These are phyloP conservation scores for Frankliniella intonsa DNA, from an alignment of 2,888 invertebrate genomes.

Conservation along the genomic window DNA sequence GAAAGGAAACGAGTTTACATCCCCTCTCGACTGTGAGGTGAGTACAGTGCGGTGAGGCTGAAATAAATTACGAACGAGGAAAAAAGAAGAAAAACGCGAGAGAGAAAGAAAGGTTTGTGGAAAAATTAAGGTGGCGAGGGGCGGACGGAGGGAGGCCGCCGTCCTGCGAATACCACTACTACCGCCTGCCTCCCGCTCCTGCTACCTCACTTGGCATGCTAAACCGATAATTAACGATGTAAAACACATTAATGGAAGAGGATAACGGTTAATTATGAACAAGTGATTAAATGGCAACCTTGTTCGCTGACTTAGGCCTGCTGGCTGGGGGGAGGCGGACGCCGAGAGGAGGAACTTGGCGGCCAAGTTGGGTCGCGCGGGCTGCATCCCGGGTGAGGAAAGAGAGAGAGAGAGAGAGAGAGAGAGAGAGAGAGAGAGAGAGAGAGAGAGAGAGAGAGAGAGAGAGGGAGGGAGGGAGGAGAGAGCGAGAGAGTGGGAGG, in stretches of 20 bases:
- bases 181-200: not conserved
- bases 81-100: too few species aligned
- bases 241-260: not conserved
- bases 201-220: not conserved
- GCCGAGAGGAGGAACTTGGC: too few species aligned
- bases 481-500: not conserved
- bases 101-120: not conserved
- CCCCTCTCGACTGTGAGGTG: too few species aligned
- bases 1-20: too few species aligned
- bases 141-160: not conserved
- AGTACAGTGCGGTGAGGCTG: too few species aligned
- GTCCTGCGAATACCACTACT: not conserved
- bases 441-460: slow-evolving; percentile 1
- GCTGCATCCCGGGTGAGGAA: not conserved
- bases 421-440: not conserved
- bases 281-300: not conserved
- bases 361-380: too few species aligned
- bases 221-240: not conserved
- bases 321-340: too few species aligned
- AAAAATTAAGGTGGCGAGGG: not conserved
- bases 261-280: not conserved
- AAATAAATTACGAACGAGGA: too few species aligned
- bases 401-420: not conserved
- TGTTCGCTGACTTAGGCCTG: not conserved
- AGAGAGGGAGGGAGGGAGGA: not conserved